A percentile compares a stretch with the other conserved stretches of the same genome.
phyloP scores from a whole-genome alignment of 2,797 vertebrate species.

The Sylvilagus floridanus region DNA sequence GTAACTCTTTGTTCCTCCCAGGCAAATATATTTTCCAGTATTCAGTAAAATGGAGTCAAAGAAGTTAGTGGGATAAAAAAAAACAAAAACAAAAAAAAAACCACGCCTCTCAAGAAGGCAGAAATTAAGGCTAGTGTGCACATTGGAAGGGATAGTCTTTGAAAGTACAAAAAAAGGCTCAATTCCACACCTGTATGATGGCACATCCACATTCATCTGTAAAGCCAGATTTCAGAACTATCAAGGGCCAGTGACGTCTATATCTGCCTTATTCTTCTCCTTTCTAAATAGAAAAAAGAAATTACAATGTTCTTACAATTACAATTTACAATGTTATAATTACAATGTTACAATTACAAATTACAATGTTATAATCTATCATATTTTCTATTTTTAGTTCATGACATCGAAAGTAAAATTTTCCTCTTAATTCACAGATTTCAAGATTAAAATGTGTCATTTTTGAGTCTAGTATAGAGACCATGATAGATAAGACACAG shows the following conservation, averaged over 20 bases:
- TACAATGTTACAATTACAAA: too few relatives aligned
- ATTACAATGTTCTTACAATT: not conserved
- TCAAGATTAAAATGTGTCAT: not conserved
- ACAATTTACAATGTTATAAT: too few relatives aligned
- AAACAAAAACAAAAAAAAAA: not conserved
- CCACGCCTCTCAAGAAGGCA: not conserved
- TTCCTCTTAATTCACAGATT: not conserved
- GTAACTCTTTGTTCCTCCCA: not conserved
- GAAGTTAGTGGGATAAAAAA: not conserved
- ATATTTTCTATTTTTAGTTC: not conserved
- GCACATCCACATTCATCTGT: not conserved
- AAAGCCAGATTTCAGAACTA: not conserved
- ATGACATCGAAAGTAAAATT: not conserved
- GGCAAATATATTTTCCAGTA: not conserved
- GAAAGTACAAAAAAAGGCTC: not conserved
- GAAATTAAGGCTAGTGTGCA: not conserved
- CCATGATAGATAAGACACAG: not conserved
- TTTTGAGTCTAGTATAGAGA: not conserved
- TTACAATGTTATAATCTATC: not conserved
- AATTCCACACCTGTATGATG: too few relatives aligned
- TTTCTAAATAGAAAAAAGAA: not conserved
- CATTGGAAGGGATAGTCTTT: not conserved
- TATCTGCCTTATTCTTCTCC: not conserved
- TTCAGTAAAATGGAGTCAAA: not conserved
- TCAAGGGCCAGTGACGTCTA: not conserved